Evolutionary conservation across 2,888 invertebrate genomes (phyloP).

Genomic region (Habrosyne pyritoides): DNA sequence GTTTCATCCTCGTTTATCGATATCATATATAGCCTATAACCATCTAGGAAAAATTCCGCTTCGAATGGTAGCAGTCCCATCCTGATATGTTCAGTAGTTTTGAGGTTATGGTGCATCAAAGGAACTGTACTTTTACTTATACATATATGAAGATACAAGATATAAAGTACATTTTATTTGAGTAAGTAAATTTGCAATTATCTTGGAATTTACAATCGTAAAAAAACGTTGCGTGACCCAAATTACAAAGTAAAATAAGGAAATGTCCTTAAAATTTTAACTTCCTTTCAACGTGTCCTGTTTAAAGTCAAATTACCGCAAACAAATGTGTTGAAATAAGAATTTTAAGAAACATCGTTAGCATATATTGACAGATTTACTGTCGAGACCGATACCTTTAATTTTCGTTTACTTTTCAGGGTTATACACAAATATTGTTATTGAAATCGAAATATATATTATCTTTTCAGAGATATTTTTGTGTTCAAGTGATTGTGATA

Average conservation of each 20-base stretch:
- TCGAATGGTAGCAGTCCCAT: no score
- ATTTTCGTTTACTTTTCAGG: not conserved
- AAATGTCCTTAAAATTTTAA: slow-evolving; percentile 40
- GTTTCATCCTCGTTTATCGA: no score
- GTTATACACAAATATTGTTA: no score
- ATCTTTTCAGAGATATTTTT: no score
- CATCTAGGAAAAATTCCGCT: no score
- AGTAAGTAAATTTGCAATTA: not conserved
- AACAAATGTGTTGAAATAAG: slow-evolving; percentile 36
- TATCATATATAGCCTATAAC: no score
- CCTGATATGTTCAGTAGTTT: no score
- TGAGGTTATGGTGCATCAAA: no score
- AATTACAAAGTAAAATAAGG: slow-evolving; percentile 36
- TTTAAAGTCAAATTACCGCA: slow-evolving; percentile 28
- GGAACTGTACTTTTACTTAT: no score
- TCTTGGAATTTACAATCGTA: slow-evolving; percentile 18
- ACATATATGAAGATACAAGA: no score
- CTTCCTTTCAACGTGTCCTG: slow-evolving; percentile 39
- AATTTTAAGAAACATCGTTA: slow-evolving; percentile 43
- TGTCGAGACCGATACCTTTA: not conserved
- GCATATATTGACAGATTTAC: slow-evolving; percentile 9
- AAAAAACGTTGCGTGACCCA: slow-evolving; percentile 25
- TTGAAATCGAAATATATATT: not conserved
- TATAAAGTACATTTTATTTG: not conserved
- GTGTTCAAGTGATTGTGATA: no score